Evolutionary conservation across 2,888 invertebrate species (phyloP).

Genomic region (Synanthedon andrenaeformis): DNA sequence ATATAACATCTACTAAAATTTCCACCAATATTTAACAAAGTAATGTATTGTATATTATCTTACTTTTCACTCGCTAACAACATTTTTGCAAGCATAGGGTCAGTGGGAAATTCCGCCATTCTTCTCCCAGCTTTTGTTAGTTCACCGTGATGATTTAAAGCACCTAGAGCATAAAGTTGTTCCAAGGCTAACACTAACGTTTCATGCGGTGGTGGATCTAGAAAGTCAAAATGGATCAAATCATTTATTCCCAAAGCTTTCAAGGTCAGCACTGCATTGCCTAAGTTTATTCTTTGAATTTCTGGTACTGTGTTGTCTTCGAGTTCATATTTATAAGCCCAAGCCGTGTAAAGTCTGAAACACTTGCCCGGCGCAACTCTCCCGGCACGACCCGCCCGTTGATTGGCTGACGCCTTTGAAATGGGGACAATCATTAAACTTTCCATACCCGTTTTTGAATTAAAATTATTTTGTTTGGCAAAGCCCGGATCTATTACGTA

Average conservation of each 20-base stretch:
- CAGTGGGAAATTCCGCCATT: conserved; percentile 99
- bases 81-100: conserved; percentile 99
- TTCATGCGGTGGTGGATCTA: conserved; percentile 97
- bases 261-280: conserved; percentile 96
- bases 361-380: conserved; percentile 98
- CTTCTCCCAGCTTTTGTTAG: conserved; percentile 95
- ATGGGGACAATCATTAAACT: conserved; percentile 98
- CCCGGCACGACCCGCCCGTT: conserved; percentile 95
- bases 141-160: conserved; percentile 97
- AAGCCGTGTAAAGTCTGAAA: conserved; percentile 96
- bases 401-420: conserved; percentile 97
- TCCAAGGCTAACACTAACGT: conserved; percentile 93
- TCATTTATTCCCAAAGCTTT: conserved; percentile 98
- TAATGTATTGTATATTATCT: conserved; percentile 20
- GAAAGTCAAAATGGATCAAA: conserved; percentile 96
- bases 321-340: conserved; percentile 98
- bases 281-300: conserved; percentile 97
- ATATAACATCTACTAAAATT: no score
- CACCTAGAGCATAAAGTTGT: conserved; percentile 96
- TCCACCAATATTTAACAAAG: background rate
- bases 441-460: conserved; percentile 98
- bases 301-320: conserved; percentile 99
- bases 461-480: conserved; percentile 98
- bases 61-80: conserved; percentile 95
- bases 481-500: conserved; percentile 99